A percentile compares a stretch with the other conserved stretches of the same genome.
phyloP scores from a whole-genome alignment of 2,113 vertebrate genomes.

The Mobula birostris region DNA sequence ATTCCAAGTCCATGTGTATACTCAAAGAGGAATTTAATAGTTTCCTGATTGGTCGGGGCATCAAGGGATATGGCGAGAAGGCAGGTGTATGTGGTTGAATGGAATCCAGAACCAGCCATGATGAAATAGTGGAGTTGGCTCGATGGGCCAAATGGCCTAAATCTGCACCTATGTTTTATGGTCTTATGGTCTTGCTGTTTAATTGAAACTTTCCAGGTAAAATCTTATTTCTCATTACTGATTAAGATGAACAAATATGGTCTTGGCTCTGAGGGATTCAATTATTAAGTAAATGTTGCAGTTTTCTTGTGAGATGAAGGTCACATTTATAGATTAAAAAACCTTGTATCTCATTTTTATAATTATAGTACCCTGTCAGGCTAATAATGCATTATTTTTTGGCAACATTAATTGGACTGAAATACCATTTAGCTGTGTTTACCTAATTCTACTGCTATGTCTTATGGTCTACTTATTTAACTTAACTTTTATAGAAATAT shows the following conservation, averaged over 20 bases:
- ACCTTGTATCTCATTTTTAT: neutral
- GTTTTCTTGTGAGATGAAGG: neutral
- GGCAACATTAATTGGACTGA: neutral
- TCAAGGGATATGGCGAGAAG: no score
- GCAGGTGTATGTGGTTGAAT: no score
- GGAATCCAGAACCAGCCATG: no score
- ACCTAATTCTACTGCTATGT: neutral
- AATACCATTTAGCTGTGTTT: neutral
- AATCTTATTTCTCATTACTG: neutral
- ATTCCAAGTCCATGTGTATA: no score
- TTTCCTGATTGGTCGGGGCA: no score
- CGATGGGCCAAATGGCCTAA: no score
- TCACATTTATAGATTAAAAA: constrained; percentile 6
- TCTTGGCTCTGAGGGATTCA: constrained; percentile 6
- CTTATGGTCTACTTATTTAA: no score
- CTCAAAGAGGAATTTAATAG: no score
- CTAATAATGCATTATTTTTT: neutral
- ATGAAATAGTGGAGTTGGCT: no score
- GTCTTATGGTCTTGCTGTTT: neutral
- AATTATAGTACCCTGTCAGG: neutral
- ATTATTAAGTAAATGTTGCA: neutral
- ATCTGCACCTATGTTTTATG: neutral
- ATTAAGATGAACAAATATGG: constrained; percentile 8
- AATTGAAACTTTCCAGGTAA: neutral
- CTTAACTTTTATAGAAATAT: no score